phyloP scores from a whole-genome alignment of 1,140 invertebrate genomes.

The Ceratitis capitata region DNA sequence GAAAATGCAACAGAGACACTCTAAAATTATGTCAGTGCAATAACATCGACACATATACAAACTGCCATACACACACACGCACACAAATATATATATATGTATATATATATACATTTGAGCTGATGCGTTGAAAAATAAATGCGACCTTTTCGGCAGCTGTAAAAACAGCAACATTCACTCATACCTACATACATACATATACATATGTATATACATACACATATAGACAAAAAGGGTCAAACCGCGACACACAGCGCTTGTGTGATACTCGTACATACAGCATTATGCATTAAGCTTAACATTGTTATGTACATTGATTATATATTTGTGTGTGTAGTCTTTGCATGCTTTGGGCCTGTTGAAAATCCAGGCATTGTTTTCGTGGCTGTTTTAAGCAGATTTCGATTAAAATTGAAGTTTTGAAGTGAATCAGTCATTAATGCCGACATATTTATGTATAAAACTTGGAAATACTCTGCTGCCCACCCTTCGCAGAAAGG shows the following conservation, averaged over 20 bases:
- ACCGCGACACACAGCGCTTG: not conserved
- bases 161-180: no score
- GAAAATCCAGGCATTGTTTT: not conserved
- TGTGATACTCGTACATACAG: not conserved
- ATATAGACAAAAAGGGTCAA: not conserved
- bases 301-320: not conserved
- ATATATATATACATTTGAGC: not conserved
- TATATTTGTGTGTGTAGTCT: not conserved
- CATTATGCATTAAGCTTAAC: not conserved
- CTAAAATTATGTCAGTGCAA: no score
- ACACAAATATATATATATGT: not conserved
- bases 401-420: no score
- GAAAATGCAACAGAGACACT: no score
- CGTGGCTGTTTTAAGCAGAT: no score
- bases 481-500: no score
- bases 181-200: no score
- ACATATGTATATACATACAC: not conserved
- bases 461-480: no score
- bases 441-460: no score
- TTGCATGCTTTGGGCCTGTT: no score
- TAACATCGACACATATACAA: no score
- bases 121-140: not conserved
- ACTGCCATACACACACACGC: not conserved
- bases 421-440: no score
- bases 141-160: not conserved